These are phyloP conservation scores for Drosophila watanabei DNA, from an alignment of 1,140 invertebrate species.

Conservation along the genomic window DNA sequence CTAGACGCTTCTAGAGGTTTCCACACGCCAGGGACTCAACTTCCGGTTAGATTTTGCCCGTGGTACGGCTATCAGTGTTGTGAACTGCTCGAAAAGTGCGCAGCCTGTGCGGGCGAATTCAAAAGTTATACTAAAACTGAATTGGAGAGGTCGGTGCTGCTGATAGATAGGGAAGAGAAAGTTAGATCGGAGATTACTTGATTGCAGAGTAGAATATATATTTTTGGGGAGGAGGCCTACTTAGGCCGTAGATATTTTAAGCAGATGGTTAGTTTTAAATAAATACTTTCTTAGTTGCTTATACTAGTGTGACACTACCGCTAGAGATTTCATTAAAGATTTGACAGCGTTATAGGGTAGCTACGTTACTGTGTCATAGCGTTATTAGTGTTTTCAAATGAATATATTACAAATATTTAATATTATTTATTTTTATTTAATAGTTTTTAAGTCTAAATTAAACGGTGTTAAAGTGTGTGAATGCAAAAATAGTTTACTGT, in stretches of 20 bases:
- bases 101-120: slow-evolving; percentile 20
- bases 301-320: no score
- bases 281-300: no score
- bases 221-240: not conserved
- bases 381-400: no score
- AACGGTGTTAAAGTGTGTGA: no score
- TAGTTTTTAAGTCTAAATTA: no score
- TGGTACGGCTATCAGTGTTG: slow-evolving; percentile 20
- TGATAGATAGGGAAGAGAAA: not conserved
- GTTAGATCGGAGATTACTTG: not conserved
- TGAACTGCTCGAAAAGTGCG: not conserved
- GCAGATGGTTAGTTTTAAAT: no score
- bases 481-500: no score
- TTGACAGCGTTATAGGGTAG: no score
- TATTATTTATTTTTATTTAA: no score
- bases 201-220: not conserved
- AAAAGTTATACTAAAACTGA: slow-evolving; percentile 18
- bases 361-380: no score
- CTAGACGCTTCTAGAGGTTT: slow-evolving; percentile 65
- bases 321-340: no score
- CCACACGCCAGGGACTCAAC: slow-evolving; percentile 56
- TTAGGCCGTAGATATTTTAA: not conserved
- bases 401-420: no score
- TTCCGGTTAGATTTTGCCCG: slow-evolving; percentile 42
- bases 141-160: not conserved